Conservation (phyloP, 2,113 vertebrate genomes). For the Clarias batrachus region DNA sequence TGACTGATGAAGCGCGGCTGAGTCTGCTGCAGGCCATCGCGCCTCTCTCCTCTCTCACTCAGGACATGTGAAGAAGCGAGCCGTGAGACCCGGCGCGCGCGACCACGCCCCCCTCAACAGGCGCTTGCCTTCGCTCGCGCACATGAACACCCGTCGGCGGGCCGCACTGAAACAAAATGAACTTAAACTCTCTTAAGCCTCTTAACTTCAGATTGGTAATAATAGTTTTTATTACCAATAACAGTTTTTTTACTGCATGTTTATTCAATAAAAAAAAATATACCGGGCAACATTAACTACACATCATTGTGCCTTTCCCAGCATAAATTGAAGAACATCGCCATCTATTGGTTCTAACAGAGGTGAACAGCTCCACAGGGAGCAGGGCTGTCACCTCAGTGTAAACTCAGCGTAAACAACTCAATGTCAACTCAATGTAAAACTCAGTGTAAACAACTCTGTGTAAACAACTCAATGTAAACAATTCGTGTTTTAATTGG, state of each 20-base stretch:
- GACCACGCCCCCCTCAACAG: conserved; percentile 70
- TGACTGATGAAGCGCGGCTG: conserved; percentile 66
- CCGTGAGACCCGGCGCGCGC: conserved; percentile 64
- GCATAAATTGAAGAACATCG: conserved; percentile 29
- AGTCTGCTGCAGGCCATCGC: conserved; percentile 74
- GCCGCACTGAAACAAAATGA: neutral
- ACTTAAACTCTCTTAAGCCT: neutral
- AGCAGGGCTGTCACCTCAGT: neutral
- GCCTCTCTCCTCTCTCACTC: conserved; percentile 61
- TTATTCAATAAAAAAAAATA: neutral
- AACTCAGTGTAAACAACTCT: neutral
- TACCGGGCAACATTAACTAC: neutral
- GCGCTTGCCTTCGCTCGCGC: neutral
- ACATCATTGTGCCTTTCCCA: neutral
- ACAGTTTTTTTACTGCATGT: neutral
- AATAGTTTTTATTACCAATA: neutral
- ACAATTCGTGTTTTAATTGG: neutral
- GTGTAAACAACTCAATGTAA: neutral
- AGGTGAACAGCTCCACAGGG: neutral
- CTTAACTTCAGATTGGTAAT: neutral
- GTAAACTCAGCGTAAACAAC: neutral
- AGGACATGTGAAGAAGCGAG: conserved; percentile 51
- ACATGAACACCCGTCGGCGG: neutral
- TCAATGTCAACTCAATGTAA: neutral
- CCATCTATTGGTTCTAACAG: conserved; percentile 32